phyloP scores from a whole-genome alignment of 2,888 invertebrate species.

The Coremacera marginata region DNA sequence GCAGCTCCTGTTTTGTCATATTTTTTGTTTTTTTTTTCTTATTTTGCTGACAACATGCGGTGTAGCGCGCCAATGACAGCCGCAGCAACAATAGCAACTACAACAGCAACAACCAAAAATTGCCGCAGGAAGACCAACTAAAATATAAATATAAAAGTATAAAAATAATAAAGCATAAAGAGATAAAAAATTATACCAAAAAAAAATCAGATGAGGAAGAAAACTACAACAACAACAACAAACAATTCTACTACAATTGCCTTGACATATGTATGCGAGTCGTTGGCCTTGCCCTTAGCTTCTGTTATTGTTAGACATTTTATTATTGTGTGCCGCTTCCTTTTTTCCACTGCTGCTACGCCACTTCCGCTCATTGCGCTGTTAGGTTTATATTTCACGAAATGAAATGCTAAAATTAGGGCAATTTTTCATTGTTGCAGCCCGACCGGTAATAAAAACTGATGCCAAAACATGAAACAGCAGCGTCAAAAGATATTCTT shows the following conservation, averaged over 20 bases:
- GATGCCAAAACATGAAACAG: too few species aligned
- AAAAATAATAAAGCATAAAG: not conserved
- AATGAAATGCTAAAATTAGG: conserved; percentile 13
- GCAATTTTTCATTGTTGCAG: conserved; percentile 16
- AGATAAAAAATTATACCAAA: not conserved
- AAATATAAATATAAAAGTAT: not conserved
- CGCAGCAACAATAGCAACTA: not conserved
- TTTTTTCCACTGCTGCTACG: too few species aligned
- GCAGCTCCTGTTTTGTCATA: not conserved
- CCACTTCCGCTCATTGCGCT: not conserved
- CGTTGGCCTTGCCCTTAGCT: conserved; percentile 19
- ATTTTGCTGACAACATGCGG: too few species aligned
- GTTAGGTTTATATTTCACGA: not conserved
- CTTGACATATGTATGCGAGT: too few species aligned
- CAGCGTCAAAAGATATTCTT: not conserved
- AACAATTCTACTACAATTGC: too few species aligned
- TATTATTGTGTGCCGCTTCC: not conserved
- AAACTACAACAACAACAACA: not conserved
- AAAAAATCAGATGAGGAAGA: not conserved
- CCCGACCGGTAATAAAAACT: not conserved
- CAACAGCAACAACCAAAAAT: not conserved
- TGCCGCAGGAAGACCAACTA: not conserved
- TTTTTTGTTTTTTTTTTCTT: too few species aligned
- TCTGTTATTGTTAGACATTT: conserved; percentile 12
- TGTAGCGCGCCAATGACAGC: too few species aligned